Evolutionary conservation across 2,113 vertebrate genomes (phyloP).

Genomic region (Atrichornis clamosus): DNA sequence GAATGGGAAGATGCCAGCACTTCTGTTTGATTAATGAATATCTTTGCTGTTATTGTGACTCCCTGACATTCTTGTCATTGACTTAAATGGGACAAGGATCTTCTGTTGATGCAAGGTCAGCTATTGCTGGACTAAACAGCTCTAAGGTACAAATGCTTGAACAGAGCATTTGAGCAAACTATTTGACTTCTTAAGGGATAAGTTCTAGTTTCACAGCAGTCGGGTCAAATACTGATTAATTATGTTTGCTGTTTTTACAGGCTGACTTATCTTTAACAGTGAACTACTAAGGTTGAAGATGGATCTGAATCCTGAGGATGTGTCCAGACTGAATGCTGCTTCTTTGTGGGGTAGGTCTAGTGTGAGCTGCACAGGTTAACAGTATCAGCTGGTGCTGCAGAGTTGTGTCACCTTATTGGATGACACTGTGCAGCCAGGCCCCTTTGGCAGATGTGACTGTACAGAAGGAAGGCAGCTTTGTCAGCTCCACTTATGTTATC

Average conservation of each 20-base stretch:
- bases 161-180: background rate
- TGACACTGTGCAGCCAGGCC: background rate
- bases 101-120: background rate
- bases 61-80: background rate
- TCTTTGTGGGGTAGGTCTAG: background rate
- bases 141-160: background rate
- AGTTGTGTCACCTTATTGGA: background rate
- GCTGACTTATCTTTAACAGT: background rate
- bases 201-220: background rate
- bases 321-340: background rate
- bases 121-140: background rate
- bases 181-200: background rate
- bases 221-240: background rate
- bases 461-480: background rate
- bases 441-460: background rate
- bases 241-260: background rate
- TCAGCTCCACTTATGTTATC: background rate
- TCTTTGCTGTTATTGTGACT: background rate
- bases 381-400: background rate
- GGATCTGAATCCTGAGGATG: background rate
- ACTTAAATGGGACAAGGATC: background rate
- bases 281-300: background rate
- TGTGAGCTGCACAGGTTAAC: fast-evolving
- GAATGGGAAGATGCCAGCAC: background rate
- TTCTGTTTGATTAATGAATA: background rate